Base-by-base conservation (phyloP, 2,113 vertebrate genomes). In the Nerophis lumbriciformis region DNA sequence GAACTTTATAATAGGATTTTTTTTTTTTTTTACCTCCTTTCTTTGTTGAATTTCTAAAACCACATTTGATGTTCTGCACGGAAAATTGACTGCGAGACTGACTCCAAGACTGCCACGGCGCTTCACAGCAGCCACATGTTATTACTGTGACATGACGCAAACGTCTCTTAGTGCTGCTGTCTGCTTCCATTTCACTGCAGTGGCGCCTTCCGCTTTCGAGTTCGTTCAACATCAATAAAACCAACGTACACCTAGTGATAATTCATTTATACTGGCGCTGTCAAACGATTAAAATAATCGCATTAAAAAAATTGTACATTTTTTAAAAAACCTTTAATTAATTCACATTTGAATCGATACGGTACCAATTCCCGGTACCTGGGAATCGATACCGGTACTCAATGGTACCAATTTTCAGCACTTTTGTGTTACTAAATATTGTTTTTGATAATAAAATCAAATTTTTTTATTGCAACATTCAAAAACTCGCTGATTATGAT, bases 141-240 rank as follows among this genome's bases (percentile, higher is more conserved):
- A 71, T 85, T 78, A 79, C 74, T 44, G 58, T 80, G 73, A 85
- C 79, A 70, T 82, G 65, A 60, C 64, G 67, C 67, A 79, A 62
- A 19, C 60, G 52, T 48, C 48, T 54, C 3, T 72, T 56, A 71
- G 73, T 57, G 68, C 59, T 42, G 61, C 11, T 79, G 59, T 74
- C 73, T 68, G 77, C 62, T 42, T 70, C 56, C 14, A 57, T 45
- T 57, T 57, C 16, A 57, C 55, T 21, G 39, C 39, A 44, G 39
- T 19, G 38, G 38, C 38, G 13, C 10, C 7, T 16, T 57, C 38
- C 4, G 38, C 38, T 57, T 57, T 45, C 16, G 44, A 37, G 9
- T n/a, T 39, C 38, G 13, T 35, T 57, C 55, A 19, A 16, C 39
- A 42, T 19, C 39, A 16, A 11, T 16, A 37, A 39, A 36, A 42